phyloP scores from a whole-genome alignment of 2,113 vertebrate genomes.

The Aramus guarauna region DNA sequence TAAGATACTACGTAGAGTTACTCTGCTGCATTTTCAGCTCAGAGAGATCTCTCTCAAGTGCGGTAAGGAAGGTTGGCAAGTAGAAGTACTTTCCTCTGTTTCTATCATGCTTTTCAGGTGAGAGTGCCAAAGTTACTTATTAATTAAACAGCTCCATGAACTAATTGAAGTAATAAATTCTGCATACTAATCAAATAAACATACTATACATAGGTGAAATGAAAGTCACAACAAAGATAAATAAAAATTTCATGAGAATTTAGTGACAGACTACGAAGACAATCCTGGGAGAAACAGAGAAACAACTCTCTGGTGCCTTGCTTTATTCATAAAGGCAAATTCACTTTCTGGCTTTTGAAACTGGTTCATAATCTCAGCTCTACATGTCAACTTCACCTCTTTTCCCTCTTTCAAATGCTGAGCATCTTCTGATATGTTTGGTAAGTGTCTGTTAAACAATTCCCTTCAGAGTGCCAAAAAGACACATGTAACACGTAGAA shows the following conservation, averaged over 20 bases:
- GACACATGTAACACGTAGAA: background rate
- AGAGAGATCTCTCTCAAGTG: background rate
- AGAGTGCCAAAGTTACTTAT: background rate
- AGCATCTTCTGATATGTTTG: background rate
- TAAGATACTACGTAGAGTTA: background rate
- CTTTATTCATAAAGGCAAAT: background rate
- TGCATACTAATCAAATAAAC: background rate
- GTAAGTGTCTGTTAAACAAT: background rate
- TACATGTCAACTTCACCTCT: background rate
- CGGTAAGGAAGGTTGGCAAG: background rate
- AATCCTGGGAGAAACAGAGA: background rate
- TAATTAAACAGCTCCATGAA: background rate
- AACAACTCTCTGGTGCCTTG: background rate
- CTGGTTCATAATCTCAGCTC: background rate
- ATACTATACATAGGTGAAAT: background rate
- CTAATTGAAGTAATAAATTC: background rate
- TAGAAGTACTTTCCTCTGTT: background rate
- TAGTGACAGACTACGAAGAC: background rate
- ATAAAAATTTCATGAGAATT: background rate
- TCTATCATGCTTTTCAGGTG: background rate
- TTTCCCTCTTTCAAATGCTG: background rate
- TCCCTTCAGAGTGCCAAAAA: background rate
- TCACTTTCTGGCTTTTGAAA: background rate
- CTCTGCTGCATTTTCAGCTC: background rate
- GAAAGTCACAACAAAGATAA: background rate